phyloP scores from a whole-genome alignment of 2,797 vertebrate genomes.

The Pipistrellus nathusii region DNA sequence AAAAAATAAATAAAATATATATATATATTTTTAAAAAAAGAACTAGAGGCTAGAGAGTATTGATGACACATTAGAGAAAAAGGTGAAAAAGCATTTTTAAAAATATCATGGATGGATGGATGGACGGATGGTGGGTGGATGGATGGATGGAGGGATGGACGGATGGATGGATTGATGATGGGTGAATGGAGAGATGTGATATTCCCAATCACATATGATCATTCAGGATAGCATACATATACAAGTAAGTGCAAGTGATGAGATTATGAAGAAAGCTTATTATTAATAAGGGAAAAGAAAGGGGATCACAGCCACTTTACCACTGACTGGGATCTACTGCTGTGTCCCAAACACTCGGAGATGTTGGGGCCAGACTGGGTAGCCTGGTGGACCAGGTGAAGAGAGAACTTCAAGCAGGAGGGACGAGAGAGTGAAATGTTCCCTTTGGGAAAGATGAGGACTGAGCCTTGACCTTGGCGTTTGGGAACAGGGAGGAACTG shows the following conservation, averaged over 20 bases:
- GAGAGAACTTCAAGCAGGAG: background rate
- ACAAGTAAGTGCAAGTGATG: background rate
- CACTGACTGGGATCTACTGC: background rate
- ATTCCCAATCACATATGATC: background rate
- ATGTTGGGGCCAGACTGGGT: background rate
- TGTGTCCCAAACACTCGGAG: background rate
- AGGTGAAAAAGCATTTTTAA: background rate
- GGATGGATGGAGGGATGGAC: background rate
- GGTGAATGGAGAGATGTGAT: background rate
- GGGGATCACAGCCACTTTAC: background rate
- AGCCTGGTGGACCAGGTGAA: too few species aligned
- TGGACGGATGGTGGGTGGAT: background rate
- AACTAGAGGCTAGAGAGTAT: background rate
- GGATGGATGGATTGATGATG: too few species aligned
- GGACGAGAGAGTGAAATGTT: fast-evolving
- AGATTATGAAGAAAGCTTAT: background rate
- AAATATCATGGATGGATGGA: background rate
- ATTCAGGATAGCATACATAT: background rate
- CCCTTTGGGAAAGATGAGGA: too few species aligned
- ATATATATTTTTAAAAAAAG: too few species aligned
- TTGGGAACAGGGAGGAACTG: background rate
- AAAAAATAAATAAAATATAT: too few species aligned
- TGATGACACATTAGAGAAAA: background rate
- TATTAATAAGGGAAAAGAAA: background rate
- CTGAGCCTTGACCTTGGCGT: background rate